Evolutionary conservation across 2,797 vertebrate species (phyloP).

Genomic region (Adelosebastes latens): DNA sequence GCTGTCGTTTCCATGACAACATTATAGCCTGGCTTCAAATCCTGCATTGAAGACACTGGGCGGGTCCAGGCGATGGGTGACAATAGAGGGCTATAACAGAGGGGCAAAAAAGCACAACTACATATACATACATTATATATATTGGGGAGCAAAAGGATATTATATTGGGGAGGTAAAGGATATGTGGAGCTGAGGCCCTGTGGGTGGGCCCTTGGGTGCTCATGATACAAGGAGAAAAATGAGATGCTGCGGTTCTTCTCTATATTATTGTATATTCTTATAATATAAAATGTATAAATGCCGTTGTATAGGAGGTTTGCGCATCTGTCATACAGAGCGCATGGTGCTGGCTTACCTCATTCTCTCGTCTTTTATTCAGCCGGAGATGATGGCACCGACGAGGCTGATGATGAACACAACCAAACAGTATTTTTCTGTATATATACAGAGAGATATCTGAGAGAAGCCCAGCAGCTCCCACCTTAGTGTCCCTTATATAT

Average conservation of each 20-base stretch:
- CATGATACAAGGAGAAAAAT: background rate
- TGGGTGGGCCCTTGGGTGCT: conserved; percentile 43
- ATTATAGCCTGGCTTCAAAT: conserved; percentile 38
- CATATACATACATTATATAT: background rate
- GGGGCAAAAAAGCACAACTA: background rate
- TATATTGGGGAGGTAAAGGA: conserved; percentile 1
- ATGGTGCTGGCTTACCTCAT: conserved; percentile 84
- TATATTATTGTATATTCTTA: background rate
- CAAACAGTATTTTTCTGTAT: background rate
- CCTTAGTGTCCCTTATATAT: conserved; percentile 13
- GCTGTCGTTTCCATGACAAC: conserved; percentile 83
- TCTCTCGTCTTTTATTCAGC: conserved; percentile 67
- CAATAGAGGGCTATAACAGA: conserved; percentile 44
- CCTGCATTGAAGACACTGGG: conserved; percentile 55
- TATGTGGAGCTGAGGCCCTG: conserved; percentile 26
- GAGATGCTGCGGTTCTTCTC: background rate
- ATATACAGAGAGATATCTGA: background rate
- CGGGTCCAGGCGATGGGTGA: conserved; percentile 55
- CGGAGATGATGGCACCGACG: conserved; percentile 54
- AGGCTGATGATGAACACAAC: conserved; percentile 26
- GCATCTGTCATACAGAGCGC: conserved; percentile 73
- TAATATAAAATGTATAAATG: background rate
- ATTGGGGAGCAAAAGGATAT: background rate
- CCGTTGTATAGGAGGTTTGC: conserved; percentile 42
- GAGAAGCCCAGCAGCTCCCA: conserved; percentile 24